phyloP scores from a whole-genome alignment of 2,888 invertebrate species.

The Pheosia tremula region DNA sequence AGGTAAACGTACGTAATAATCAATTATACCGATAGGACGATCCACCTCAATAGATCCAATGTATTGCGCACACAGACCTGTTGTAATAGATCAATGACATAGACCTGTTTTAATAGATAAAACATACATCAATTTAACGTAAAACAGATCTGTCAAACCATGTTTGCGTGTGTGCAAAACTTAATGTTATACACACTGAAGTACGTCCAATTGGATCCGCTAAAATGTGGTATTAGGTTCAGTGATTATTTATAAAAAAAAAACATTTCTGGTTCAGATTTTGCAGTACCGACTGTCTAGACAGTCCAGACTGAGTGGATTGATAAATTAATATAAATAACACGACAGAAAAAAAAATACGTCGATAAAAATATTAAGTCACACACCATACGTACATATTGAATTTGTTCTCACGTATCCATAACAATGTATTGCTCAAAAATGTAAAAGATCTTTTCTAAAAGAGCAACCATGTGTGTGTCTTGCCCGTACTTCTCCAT shows the following conservation, averaged over 20 bases:
- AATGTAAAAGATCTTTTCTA: too few species aligned
- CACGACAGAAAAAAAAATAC: too few species aligned
- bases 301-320: not conserved
- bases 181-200: conserved; percentile 3
- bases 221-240: conserved; percentile 12
- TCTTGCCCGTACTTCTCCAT: too few species aligned
- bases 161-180: conserved; percentile 7
- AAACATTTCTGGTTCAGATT: not conserved
- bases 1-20: not conserved
- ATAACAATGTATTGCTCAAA: too few species aligned
- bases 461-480: too few species aligned
- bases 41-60: conserved; percentile 24
- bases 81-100: too few species aligned
- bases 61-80: conserved; percentile 5
- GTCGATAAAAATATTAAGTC: too few species aligned
- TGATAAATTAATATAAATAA: not conserved
- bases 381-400: too few species aligned
- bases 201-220: conserved; percentile 4
- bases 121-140: conserved; percentile 24
- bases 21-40: conserved; percentile 4
- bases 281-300: not conserved
- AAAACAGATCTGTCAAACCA: conserved; percentile 32
- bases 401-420: too few species aligned
- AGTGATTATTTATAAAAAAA: not conserved
- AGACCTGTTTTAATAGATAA: not conserved